Evolutionary conservation across 1,140 invertebrate species (phyloP), one percentile per base, ranked within the genome.

Genomic region (Holcopasites calliopsidis): DNA sequence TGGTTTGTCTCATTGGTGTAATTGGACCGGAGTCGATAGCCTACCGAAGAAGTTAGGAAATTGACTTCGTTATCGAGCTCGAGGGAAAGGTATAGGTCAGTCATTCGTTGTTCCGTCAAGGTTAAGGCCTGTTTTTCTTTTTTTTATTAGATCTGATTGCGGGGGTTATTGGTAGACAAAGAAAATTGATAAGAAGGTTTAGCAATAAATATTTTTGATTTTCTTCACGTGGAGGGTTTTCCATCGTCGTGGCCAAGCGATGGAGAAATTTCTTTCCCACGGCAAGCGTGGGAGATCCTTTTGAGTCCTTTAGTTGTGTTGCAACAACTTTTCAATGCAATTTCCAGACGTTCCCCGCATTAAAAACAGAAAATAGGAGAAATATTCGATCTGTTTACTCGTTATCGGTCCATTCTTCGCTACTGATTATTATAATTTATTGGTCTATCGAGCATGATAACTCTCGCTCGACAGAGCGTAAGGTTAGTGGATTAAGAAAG

Each of bases 361-460:
- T n/a, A n/a, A n/a, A n/a, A n/a, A n/a, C n/a, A n/a, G n/a, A 26
- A 61, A 73, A 54, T 71, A 49, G 28, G 55, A 55, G 50, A 55
- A 47, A 44, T 18, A 21, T 64, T 31, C 47, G 58, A 42, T 62
- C 13, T 38, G 1, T 2, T n/a, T 21, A 61, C 54, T 55, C 21
- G 7, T n/a, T n/a, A 8, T 26, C 35, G 28, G 8, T 2, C n/a
- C 13, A 58, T 69, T 75, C 64, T 69, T 33, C 38, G 11, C 38
- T 4, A 26, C 23, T 23, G 65, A 69, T 58, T 69, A 75, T 75
- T 75, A 58, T 57, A 55, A 58, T 75, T 75, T 40, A 75, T 68
- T 40, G 54, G 31, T 75, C 60, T 58, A 68, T 68, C 65, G 64
- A 75, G 65, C 33, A 33, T 42, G 65, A 44, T 58, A 40, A 58